These are phyloP conservation scores for Paradoxurus hermaphroditus DNA, from an alignment of 2,113 vertebrate species.

Conservation along the genomic window DNA sequence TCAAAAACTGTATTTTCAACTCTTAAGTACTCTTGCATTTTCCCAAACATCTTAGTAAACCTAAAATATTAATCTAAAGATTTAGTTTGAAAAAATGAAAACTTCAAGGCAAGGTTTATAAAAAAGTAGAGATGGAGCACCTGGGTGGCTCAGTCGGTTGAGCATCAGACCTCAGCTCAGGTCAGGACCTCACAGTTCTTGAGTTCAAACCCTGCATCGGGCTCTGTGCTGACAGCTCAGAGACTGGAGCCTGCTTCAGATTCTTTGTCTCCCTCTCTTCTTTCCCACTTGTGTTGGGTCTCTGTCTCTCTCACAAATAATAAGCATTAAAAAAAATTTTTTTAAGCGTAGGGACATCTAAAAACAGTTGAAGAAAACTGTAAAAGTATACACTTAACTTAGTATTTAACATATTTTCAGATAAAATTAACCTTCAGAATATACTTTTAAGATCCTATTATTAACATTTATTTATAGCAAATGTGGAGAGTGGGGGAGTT, in stretches of 20 bases:
- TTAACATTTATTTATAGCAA: background rate
- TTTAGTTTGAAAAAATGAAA: constrained; percentile 1
- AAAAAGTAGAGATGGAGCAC: background rate
- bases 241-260: too few relatives aligned
- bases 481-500: background rate
- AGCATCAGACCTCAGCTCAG: too few relatives aligned
- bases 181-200: too few relatives aligned
- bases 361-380: background rate
- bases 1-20: too few relatives aligned
- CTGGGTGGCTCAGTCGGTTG: too few relatives aligned
- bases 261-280: too few relatives aligned
- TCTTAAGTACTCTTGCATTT: background rate
- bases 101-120: background rate
- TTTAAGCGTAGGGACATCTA: background rate
- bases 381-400: background rate
- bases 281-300: too few relatives aligned
- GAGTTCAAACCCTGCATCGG: too few relatives aligned
- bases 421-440: background rate
- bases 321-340: too few relatives aligned
- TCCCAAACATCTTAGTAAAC: background rate
- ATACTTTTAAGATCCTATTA: background rate
- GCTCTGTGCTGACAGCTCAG: too few relatives aligned
- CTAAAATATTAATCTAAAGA: background rate
- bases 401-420: background rate
- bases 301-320: too few relatives aligned